Base-by-base conservation (phyloP, 2,888 invertebrate species). In the Heliconius ethilla region DNA sequence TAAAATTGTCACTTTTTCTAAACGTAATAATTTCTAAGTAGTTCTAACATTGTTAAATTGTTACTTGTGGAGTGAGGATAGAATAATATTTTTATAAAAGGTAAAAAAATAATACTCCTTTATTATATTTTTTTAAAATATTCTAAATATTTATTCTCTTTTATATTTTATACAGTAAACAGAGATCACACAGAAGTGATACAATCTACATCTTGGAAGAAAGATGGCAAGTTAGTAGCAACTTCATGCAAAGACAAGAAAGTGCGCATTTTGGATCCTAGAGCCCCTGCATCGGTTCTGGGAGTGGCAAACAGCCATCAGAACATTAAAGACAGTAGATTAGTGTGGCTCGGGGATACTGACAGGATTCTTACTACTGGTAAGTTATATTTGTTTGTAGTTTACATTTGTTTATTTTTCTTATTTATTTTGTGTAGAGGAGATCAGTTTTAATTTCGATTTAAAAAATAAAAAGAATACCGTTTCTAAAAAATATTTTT, bases 181-280 rank as follows among this genome's bases (percentile, higher is more conserved):
- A 95, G 95, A 84, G 96, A 96, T 81, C 98, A 98, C 87, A 95
- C 96, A 0, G 98, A 98, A 86, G 97, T 98, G 15, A 97, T 99
- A 84, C 98, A 98, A 88, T 97, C 98, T 0, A 95, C 98, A 1
- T 97, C 97, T 81, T 99, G 99, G 99, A 97, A 97, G 89, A 96
- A 96, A 82, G 98, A 98, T 87, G 99, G 99, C 15, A 95, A 95
- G 75, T 83, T 93, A 3, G 87, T 99, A 75, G 97, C 97, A 10
- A 98, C 98, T 0, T 97, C 98, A 1, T 97, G 98, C 90, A 99
- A 98, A 90, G 99, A 99, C 90, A 98, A 98, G 89, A 96, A 96
- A 90, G 95, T 99, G 1, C 96, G 98, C 76, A 96, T 99, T 62
- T 95, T 98, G 83, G 98, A 99, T 91, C 98, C 98, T 0, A 94